Evolutionary conservation across 2,797 vertebrate genomes (phyloP).

Genomic region (Betta splendens): DNA sequence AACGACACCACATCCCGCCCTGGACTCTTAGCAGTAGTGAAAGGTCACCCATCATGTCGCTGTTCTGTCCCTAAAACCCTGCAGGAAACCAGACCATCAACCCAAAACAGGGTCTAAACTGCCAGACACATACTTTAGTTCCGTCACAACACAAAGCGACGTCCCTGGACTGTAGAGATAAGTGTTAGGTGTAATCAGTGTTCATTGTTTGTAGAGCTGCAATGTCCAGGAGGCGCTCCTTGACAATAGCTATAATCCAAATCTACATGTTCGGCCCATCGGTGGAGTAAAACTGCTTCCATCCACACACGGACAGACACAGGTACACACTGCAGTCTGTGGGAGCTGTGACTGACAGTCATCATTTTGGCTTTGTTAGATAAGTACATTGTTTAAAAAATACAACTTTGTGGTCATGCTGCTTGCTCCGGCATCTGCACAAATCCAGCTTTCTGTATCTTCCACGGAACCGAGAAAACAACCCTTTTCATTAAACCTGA

Average conservation of each 20-base stretch:
- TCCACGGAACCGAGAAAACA: not conserved
- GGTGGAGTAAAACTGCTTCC: conserved; percentile 39
- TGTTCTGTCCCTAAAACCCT: conserved; percentile 47
- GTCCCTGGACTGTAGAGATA: conserved; percentile 23
- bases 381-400: not conserved
- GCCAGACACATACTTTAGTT: conserved; percentile 2
- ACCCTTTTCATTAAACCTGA: not conserved
- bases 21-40: conserved; percentile 28
- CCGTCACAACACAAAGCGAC: conserved; percentile 12
- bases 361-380: conserved; percentile 8
- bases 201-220: conserved; percentile 51
- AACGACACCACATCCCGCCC: conserved; percentile 35
- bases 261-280: conserved; percentile 40
- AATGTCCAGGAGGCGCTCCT: conserved; percentile 30
- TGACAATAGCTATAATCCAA: conserved; percentile 57
- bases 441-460: not conserved
- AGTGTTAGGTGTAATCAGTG: conserved; percentile 45
- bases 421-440: not conserved
- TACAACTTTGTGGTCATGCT: no score
- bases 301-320: conserved; percentile 21
- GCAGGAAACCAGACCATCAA: conserved; percentile 16
- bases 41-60: conserved; percentile 60
- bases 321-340: no score
- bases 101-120: conserved; percentile 7
- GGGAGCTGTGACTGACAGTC: conserved; percentile 9